Conservation (phyloP, 2,888 invertebrate genomes). For the Drosophila nigricruria region DNA sequence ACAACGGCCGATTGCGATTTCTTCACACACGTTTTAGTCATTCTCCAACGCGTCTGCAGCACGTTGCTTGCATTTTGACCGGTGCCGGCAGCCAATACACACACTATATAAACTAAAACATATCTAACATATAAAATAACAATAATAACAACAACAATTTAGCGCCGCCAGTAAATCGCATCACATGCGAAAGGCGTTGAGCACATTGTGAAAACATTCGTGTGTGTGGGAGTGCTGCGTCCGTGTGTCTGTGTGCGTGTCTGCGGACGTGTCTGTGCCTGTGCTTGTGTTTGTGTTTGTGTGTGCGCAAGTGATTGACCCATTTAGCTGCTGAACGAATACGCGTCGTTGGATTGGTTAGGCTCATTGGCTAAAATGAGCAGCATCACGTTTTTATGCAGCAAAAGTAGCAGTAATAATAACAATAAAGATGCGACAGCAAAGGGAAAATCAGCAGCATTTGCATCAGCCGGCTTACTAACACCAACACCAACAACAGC, state of each 20-base stretch:
- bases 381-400: constrained; percentile 80
- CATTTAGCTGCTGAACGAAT: constrained; percentile 53
- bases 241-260: neutral
- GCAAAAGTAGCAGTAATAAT: constrained; percentile 50
- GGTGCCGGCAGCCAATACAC: constrained; percentile 28
- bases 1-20: constrained; percentile 50
- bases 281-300: constrained; percentile 17
- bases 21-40: constrained; percentile 65
- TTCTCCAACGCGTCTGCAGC: constrained; percentile 63
- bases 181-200: constrained; percentile 53
- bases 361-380: constrained; percentile 60
- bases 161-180: constrained; percentile 28
- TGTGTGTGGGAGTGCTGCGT: constrained; percentile 29
- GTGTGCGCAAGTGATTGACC: constrained; percentile 67
- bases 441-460: constrained; percentile 40
- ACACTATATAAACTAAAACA: constrained; percentile 24
- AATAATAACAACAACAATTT: constrained; percentile 22
- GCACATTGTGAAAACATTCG: constrained; percentile 16
- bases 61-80: constrained; percentile 47
- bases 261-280: constrained; percentile 19
- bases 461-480: constrained; percentile 47
- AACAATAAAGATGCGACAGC: constrained; percentile 41
- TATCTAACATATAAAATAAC: constrained; percentile 32
- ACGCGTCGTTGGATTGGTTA: constrained; percentile 25
- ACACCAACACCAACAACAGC: constrained; percentile 42